Evolutionary conservation across 1,140 invertebrate genomes (phyloP), one percentile per base, ranked within the genome.

Genomic region (Lethocerus indicus): DNA sequence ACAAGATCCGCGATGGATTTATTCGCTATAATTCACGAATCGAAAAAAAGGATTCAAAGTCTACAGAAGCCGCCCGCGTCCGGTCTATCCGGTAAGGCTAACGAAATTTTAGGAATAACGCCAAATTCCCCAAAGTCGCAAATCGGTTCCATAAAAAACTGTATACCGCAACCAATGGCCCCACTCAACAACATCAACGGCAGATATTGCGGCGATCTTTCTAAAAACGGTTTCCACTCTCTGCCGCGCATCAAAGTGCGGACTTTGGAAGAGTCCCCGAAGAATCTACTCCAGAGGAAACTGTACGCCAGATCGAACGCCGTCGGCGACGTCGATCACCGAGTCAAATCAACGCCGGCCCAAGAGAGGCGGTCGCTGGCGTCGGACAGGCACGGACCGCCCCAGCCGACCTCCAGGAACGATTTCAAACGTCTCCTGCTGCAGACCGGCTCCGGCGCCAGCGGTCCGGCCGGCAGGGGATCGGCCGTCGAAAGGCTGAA

Each of bases 381-480:
- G 2, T 36, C 47, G 1, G 50, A 54, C 28, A 39, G 50, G 21
- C 37, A 40, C 14, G 52, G 57, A n/a, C 50, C 41, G 44, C n/a
- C 27, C 43, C 55, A 55, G 24, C 41, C 56, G 26, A 59, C 54
- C 14, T 63, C 65, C 6, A 57, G 64, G 39, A 59, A 60, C 41
- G 86, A 88, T 62, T 89, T 89, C 59, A 89, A 89, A 61, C 76
- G 81, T 57, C 63, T 88, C 13, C 65, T 89, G 1, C 66, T 83
- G 5, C 79, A 83, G 56, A 50, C 52, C 16, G 56, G 54, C 20
- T 57, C 48, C 47, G 47, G 51, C 16, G 43, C 49, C 4, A 27
- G 28, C 14, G n/a, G n/a, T n/a, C n/a, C n/a, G n/a, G 24, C 40
- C 58, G 21, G 66, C 7, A 81, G 82, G 57, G 61, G 83, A 0